Evolutionary conservation across 53 echinoderm and acorn worm genomes (phyloP), one percentile per base, ranked within the genome.

Genomic region (Luidia sarsii): DNA sequence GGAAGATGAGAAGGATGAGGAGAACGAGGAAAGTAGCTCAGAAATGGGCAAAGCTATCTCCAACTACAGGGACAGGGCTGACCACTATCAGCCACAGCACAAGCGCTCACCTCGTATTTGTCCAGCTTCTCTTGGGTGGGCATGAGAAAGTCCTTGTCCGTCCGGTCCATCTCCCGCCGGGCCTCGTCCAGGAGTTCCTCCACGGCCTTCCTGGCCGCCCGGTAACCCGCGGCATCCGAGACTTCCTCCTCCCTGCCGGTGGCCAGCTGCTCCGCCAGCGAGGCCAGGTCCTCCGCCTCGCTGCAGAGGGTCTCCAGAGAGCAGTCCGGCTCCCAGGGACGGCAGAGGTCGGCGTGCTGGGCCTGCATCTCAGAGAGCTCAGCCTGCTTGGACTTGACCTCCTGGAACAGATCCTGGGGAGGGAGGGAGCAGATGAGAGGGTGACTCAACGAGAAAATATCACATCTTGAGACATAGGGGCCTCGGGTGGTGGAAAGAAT

Each of bases 381-480:
- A 39, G 33, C 60, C 37, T 89, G 75, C 35, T 92, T 89, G 45
- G 82, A 45, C 57, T 75, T 60, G 41, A 92, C 89, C 60, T 89
- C 85, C 18, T 86, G 55, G 33, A 86, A 31, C 8, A 85, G 22
- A 54, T 85, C 82, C 92, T 92, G 57, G 41, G 11, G 6, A 41
- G 11, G 41, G 41, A 41, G 41, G 6, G 11, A 41, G 11, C 41
- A 41, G 41, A 7, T 6, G 6, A 41, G 41, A 41, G 41, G 11
- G 41, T 41, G 41, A 41, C 41, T 41, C 41, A 41, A 11, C 6
- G n/a, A n/a, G n/a, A n/a, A n/a, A n/a, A n/a, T n/a, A n/a, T n/a
- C n/a, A n/a, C n/a, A n/a, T n/a, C n/a, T n/a, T 56, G 24, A 56
- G 14, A 10, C 22, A 21, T 1, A 8, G 27, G 11, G 22, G 9